Base-by-base conservation (phyloP, 2,888 invertebrate species). In the Timema podura region DNA sequence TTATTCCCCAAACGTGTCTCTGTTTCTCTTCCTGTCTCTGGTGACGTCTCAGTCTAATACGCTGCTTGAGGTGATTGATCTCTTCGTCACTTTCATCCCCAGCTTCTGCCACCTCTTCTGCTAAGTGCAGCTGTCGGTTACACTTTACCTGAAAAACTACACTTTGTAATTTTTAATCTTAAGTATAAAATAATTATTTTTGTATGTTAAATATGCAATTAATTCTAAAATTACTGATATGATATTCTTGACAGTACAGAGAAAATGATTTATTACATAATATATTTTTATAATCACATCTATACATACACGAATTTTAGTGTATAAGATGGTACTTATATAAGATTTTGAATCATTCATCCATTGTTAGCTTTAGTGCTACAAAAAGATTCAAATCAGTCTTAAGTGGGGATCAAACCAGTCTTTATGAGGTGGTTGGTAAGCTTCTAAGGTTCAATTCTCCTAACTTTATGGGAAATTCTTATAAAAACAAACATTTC, bases 71-170 rank as follows among this genome's bases (percentile, higher is more conserved):
- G 76, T 84, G 82, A 75, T 85, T 84, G 71, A 89, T 89, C 78
- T 89, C 89, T 75, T 89, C 89, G 76, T 89, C 89, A 71, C 88
- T 88, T 73, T 87, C 87, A 30, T 86, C 87, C 66, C 82, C 59
- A 76, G 78, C 48, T 73, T 76, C 71, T 74, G 75, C 78, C 61
- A 81, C 80, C 74, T 85, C 85, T 70, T 85, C 84, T 11, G 79
- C 79, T 64, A 83, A 74, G 70, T 82, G 81, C 69, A 83, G 80
- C 73, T 84, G 81, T 61, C 82, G 81, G 66, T 85, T 86, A 78
- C 88, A 89, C 78, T 88, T 88, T 9, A 89, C 85, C 80, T 81
- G 61, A 11, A 72, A 75, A 54, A 54, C 8, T 11, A 70, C 51
- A 64, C 7, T 44, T 13, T 5, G 57, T 64, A 2, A 44, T 64